A percentile compares a stretch with the other conserved stretches of the same genome.
These are phyloP conservation scores for Podarcis raffonei DNA, from an alignment of 2,113 vertebrate genomes.

Conservation along the genomic window DNA sequence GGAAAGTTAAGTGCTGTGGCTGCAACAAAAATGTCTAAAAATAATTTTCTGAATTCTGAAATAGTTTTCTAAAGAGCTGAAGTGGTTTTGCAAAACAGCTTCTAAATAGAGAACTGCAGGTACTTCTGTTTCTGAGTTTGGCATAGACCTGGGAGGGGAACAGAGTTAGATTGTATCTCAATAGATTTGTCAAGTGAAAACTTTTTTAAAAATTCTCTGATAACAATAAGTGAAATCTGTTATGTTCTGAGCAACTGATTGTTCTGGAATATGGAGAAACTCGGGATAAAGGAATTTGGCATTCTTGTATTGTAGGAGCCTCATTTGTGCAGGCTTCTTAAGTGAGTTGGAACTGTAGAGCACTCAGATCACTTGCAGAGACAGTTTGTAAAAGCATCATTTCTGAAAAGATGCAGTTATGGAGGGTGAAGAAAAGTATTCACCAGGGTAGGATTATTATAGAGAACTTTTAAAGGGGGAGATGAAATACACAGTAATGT, in stretches of 20 bases:
- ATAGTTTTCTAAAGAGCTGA: background rate
- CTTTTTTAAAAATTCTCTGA: background rate
- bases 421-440: background rate
- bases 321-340: background rate
- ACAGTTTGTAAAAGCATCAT: background rate
- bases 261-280: background rate
- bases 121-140: background rate
- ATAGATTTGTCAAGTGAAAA: background rate
- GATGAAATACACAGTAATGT: background rate
- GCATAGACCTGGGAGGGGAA: background rate
- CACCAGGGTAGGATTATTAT: background rate
- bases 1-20: background rate
- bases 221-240: background rate
- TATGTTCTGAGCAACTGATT: background rate
- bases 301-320: background rate
- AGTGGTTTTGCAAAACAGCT: background rate
- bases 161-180: background rate
- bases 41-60: background rate
- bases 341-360: background rate
- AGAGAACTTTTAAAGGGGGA: background rate
- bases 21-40: background rate
- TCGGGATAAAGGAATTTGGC: background rate
- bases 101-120: background rate
- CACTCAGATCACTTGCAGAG: background rate
- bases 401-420: background rate